Conservation (phyloP, 2,797 vertebrate genomes). For the Parauchenoglanis ngamensis region DNA sequence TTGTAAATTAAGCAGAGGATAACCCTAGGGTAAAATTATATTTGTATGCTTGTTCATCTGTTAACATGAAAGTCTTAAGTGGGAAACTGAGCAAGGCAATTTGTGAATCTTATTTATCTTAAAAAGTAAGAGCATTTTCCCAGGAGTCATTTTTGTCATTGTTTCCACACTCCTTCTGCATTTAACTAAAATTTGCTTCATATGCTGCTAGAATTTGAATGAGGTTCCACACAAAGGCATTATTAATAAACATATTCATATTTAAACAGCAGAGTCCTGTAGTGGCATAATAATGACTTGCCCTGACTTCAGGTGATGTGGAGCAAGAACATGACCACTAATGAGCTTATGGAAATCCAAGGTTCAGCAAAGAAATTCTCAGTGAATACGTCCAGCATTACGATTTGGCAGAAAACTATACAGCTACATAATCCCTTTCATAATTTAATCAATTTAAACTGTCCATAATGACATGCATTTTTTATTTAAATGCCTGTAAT, state of each 20-base stretch:
- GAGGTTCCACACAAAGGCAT: slow-evolving; percentile 61
- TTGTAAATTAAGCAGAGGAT: background rate
- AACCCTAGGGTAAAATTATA: background rate
- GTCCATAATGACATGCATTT: slow-evolving; percentile 36
- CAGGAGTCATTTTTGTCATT: slow-evolving; percentile 26
- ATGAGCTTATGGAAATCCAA: slow-evolving; percentile 73
- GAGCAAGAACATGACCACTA: slow-evolving; percentile 63
- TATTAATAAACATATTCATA: slow-evolving; percentile 70
- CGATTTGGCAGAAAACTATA: slow-evolving; percentile 54
- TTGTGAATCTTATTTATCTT: slow-evolving; percentile 11
- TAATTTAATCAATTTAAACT: slow-evolving; percentile 14
- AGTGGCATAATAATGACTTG: slow-evolving; percentile 65
- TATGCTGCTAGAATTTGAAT: slow-evolving; percentile 58
- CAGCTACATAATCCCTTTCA: slow-evolving; percentile 41
- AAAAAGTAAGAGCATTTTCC: slow-evolving; percentile 42
- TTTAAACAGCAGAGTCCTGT: slow-evolving; percentile 65
- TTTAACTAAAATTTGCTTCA: slow-evolving; percentile 59
- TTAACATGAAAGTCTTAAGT: background rate
- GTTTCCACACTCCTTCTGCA: slow-evolving; percentile 56
- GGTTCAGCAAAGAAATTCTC: slow-evolving; percentile 63
- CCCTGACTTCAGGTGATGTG: slow-evolving; percentile 65
- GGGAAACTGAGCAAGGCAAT: slow-evolving; percentile 11
- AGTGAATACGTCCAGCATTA: slow-evolving; percentile 62
- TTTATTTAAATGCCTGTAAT: slow-evolving; percentile 1
- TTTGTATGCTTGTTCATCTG: background rate